Evolutionary conservation across 1,140 invertebrate species (phyloP).

Genomic region (Parasteatoda tepidariorum): DNA sequence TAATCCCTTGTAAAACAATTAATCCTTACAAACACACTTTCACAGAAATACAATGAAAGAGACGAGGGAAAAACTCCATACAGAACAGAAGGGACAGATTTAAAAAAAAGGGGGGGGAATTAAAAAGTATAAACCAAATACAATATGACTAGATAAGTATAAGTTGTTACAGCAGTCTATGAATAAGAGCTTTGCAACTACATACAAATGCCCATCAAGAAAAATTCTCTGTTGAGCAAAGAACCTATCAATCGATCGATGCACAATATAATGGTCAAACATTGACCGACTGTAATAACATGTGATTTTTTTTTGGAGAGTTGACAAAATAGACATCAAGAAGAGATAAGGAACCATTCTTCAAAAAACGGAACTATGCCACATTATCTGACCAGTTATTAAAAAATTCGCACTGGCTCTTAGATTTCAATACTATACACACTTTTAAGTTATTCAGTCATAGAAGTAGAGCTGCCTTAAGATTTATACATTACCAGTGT

Average conservation of each 20-base stretch:
- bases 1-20: no score
- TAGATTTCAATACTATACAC: conserved; percentile 33
- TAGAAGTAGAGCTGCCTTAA: conserved; percentile 57
- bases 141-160: conserved; percentile 59
- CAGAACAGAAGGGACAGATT: no score
- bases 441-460: conserved; percentile 31
- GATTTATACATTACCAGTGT: conserved; percentile 53
- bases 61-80: no score
- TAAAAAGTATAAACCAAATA: neutral
- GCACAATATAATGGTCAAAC: conserved; percentile 49
- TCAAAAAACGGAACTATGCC: conserved; percentile 33
- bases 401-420: conserved; percentile 29
- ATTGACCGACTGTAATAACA: conserved; percentile 48
- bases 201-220: conserved; percentile 53
- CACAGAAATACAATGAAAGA: no score
- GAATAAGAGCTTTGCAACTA: conserved; percentile 57
- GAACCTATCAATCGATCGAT: conserved; percentile 40
- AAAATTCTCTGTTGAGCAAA: conserved; percentile 52
- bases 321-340: conserved; percentile 60
- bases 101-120: no score
- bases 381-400: conserved; percentile 24
- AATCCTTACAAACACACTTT: no score
- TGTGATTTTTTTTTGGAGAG: conserved; percentile 34
- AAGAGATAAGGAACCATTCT: conserved; percentile 59
- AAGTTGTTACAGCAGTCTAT: conserved; percentile 53